A percentile compares a stretch with the other conserved stretches of the same genome.
phyloP scores from a whole-genome alignment of 1,140 invertebrate genomes.

The Glossosoma conforme region DNA sequence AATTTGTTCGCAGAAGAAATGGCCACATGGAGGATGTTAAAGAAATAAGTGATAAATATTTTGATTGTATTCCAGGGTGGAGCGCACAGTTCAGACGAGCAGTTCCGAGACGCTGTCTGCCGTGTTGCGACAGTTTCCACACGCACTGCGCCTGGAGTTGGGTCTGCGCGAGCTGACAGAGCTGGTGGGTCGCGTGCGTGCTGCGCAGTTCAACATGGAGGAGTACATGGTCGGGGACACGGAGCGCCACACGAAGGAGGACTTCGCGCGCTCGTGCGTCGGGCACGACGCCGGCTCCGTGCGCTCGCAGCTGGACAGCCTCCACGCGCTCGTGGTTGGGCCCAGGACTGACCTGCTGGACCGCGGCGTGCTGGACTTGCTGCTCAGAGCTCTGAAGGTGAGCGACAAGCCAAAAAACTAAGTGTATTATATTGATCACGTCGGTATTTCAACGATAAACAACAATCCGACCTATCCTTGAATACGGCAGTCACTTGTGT shows the following conservation, averaged over 20 bases:
- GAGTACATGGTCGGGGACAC: constrained; percentile 46
- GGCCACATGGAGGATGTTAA: too few species aligned
- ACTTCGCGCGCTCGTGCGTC: constrained; percentile 62
- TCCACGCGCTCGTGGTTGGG: constrained; percentile 54
- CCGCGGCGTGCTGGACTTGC: constrained; percentile 44
- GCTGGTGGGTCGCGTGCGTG: constrained; percentile 54
- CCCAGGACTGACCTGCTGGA: constrained; percentile 37
- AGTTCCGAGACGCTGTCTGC: too few species aligned
- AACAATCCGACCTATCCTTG: too few species aligned
- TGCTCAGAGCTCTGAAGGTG: constrained; percentile 51
- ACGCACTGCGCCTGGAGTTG: constrained; percentile 52
- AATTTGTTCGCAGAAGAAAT: too few species aligned
- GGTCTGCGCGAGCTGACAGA: constrained; percentile 54
- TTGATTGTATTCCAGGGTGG: too few species aligned
- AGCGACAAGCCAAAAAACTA: too few species aligned
- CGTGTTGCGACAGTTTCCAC: too few species aligned
- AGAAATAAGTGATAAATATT: too few species aligned
- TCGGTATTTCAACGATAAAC: too few species aligned
- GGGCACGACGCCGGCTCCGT: constrained; percentile 59
- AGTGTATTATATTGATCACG: too few species aligned
- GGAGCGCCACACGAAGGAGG: constrained; percentile 60
- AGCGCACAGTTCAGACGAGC: too few species aligned
- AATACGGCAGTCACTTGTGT: too few species aligned
- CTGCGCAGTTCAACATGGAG: constrained; percentile 52
- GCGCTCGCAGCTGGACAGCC: constrained; percentile 58